phyloP scores from a whole-genome alignment of 2,797 vertebrate species.

The Halcyon leucocephala region DNA sequence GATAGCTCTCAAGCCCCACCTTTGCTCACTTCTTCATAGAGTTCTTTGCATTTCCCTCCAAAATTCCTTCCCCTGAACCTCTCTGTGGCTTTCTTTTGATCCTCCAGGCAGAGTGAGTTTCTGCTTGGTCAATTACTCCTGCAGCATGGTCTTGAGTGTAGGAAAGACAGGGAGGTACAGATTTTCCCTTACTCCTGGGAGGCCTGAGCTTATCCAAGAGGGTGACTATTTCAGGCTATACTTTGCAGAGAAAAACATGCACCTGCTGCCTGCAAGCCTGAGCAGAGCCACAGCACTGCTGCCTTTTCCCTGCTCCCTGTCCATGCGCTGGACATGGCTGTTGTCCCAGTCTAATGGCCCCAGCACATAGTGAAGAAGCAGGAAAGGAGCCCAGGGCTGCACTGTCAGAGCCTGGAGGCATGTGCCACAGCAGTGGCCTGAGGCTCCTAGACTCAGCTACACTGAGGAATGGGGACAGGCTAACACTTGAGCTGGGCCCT shows the following conservation, averaged over 20 bases:
- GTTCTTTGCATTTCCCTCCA: neutral
- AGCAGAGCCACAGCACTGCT: neutral
- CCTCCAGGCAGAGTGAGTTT: neutral
- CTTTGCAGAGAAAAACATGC: neutral
- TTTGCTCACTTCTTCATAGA: neutral
- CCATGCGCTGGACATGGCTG: neutral
- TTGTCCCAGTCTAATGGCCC: neutral
- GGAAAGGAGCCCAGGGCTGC: neutral
- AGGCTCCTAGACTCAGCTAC: neutral
- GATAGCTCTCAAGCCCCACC: neutral
- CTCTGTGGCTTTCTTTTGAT: neutral
- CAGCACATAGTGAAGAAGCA: accelerated
- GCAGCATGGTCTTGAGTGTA: neutral
- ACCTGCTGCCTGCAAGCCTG: neutral
- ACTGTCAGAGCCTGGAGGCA: neutral
- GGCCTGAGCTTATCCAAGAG: neutral
- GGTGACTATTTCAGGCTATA: neutral
- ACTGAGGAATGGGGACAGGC: neutral
- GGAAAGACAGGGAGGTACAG: neutral
- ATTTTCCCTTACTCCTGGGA: neutral
- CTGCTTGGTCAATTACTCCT: neutral
- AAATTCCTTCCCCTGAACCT: neutral
- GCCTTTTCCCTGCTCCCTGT: neutral
- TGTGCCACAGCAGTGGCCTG: accelerated
- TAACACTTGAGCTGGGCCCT: neutral